Evolutionary conservation across 2,888 invertebrate species (phyloP), one percentile per base, ranked within the genome.

Genomic region (Linnaemya vulpina): DNA sequence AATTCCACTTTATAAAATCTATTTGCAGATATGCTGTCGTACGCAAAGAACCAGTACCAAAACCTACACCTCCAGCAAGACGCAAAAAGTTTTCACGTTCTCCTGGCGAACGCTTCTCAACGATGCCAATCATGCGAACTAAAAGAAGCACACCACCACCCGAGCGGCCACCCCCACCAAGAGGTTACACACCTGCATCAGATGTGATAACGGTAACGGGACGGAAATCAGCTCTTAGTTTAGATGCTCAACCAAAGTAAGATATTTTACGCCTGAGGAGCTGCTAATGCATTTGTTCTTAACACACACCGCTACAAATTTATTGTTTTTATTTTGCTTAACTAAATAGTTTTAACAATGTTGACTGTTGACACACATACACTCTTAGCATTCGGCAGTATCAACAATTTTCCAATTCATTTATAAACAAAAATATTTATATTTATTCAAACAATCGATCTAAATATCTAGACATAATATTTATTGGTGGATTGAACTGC

Each of bases 21-120:
- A 85, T 70, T 84, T 94, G 93, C 25, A 96, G 96, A 8, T 97
- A 97, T 88, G 96, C 97, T 13, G 94, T 95, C 38, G 95, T 97
- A 60, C 96, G 96, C 79, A 96, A 96, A 92, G 94, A 94, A 60
- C 93, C 93, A 11, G 93, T 95, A 38, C 95, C 95, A 25, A 93
- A 94, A 58, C 94, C 95, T 1, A 94, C 94, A 10, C 94, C 94
- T 0, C 95, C 96, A 0, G 93, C 94, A 40, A 94, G 95, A 89
- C 93, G 93, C 25, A 92, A 93, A 73, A 93, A 94, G 87, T 93
- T 94, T 81, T 93, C 94, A 13, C 93, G 93, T 86, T 94, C 94
- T 74, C 93, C 94, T 79, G 91, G 91, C 1, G 94, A 94, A 87
- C 94, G 95, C 91, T 96, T 96, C 90, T 95, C 95, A 62, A 96